Conservation (phyloP, 2,797 vertebrate species). For the Hippopotamyrus pictus region DNA sequence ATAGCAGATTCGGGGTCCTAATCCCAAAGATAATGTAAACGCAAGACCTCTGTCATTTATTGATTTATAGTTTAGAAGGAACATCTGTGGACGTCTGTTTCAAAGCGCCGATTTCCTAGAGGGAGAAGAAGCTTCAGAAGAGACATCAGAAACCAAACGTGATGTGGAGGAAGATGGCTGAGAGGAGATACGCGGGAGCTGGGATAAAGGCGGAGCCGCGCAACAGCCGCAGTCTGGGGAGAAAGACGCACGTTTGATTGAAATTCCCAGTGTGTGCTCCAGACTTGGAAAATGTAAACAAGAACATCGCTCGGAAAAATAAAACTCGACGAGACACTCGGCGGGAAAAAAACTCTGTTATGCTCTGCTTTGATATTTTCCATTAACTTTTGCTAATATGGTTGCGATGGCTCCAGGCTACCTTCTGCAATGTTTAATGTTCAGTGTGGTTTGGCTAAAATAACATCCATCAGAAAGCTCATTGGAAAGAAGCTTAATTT, state of each 20-base stretch:
- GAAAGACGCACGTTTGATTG: conserved; percentile 21
- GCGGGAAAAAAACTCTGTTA: conserved; percentile 42
- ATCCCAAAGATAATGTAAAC: conserved; percentile 26
- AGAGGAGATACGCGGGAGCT: neutral
- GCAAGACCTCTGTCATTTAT: conserved; percentile 28
- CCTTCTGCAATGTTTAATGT: conserved; percentile 54
- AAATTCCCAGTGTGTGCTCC: neutral
- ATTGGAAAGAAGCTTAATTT: conserved; percentile 62
- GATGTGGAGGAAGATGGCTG: conserved; percentile 19
- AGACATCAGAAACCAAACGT: conserved; percentile 12
- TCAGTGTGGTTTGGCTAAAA: conserved; percentile 61
- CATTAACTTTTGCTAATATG: conserved; percentile 68
- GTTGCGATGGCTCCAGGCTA: conserved; percentile 58
- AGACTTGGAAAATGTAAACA: conserved; percentile 48
- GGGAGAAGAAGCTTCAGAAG: conserved; percentile 21
- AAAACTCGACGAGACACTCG: conserved; percentile 38
- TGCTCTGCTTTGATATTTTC: conserved; percentile 52
- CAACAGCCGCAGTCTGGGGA: neutral
- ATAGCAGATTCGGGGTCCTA: conserved; percentile 22
- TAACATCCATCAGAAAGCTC: conserved; percentile 65
- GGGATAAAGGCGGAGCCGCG: neutral
- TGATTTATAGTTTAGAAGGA: conserved; percentile 26
- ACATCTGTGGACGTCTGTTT: conserved; percentile 29
- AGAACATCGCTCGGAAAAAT: conserved; percentile 47
- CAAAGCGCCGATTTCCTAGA: conserved; percentile 24